Evolutionary conservation across 53 echinoderm and acorn worm genomes (phyloP).

Genomic region (Arbacia lixula): DNA sequence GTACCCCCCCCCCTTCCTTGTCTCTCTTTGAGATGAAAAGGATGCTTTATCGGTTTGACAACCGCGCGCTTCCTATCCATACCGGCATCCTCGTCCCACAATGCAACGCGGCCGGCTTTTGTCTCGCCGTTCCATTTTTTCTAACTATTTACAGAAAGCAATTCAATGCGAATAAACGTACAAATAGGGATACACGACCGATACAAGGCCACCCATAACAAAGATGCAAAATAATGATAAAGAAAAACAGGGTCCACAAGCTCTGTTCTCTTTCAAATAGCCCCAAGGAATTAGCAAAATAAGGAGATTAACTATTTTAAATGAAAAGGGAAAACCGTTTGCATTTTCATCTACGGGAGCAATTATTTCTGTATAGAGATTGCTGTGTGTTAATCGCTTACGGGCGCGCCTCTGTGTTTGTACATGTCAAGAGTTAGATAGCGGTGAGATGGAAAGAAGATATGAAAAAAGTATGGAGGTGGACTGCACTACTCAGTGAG

Average conservation of each 20-base stretch:
- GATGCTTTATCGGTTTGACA: constrained; percentile 55
- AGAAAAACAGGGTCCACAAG: constrained; percentile 33
- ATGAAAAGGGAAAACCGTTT: too few relatives aligned
- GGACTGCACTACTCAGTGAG: constrained; percentile 8
- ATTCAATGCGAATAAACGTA: constrained; percentile 44
- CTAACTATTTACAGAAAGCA: constrained; percentile 53
- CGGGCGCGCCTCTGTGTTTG: constrained; percentile 28
- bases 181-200: constrained; percentile 56
- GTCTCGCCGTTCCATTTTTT: constrained; percentile 2
- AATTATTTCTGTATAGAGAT: too few relatives aligned
- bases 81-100: neutral
- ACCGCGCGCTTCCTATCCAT: constrained; percentile 14
- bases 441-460: too few relatives aligned
- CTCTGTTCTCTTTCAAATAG: constrained; percentile 33
- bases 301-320: too few relatives aligned
- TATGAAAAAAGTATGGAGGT: neutral
- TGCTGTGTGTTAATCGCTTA: constrained; percentile 50
- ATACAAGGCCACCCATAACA: constrained; percentile 46
- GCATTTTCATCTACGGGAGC: too few relatives aligned
- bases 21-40: neutral
- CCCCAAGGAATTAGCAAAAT: constrained; percentile 49
- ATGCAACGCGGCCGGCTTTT: constrained; percentile 1
- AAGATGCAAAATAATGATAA: too few relatives aligned
- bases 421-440: too few relatives aligned
- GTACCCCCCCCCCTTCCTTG: neutral